Base-by-base conservation (phyloP, 2,113 vertebrate species). In the Mixornis gularis region DNA sequence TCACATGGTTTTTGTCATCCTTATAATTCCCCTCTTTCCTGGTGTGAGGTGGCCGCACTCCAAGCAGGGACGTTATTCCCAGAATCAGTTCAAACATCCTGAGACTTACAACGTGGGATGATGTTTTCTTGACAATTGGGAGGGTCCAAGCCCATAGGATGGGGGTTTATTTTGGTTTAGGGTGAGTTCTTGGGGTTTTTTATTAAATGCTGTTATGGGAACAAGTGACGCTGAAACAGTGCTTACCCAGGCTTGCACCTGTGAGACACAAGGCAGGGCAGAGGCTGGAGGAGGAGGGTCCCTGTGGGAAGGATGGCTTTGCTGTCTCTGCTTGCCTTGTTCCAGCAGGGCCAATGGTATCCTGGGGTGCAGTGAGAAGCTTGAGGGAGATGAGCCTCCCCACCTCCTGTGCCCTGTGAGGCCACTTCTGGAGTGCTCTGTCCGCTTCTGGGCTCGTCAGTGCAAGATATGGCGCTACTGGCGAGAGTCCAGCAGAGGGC, bases 91-190 rank as follows among this genome's bases (percentile, higher is more conserved):
- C 38, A 40, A 15, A 20, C 3, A 1, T 43, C 6, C 24, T 18
- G 11, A 32, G 2, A 1, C 6, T 29, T 36, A 32, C 6, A 63
- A 4, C 0, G 0, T 3, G 17, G 6, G 15, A 6, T 4, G 4
- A 53, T 6, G 15, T 19, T 32, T 41, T 25, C n/a, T n/a, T 21
- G 30, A 32, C 17, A 17, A 0, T 4, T 1, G 0, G 6, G 16
- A 16, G 10, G 7, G 30, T 29, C 3, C 6, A 5, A 30, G 25
- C 29, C 27, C 8, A 9, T 8, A 5, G 27, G 3, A 8, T 8
- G 27, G 9, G 15, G 5, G 6, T 6, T 36, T 36, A 5, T 5
- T 62, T 41, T 41, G 24, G 5, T 49, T 53, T 36, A 17, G 22
- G 51, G 51, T 18, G 34, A 10, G 5, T 29, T 32, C 41, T 1